These are phyloP conservation scores for Antennarius maculatus DNA, from an alignment of 2,797 vertebrate genomes.

Conservation along the genomic window DNA sequence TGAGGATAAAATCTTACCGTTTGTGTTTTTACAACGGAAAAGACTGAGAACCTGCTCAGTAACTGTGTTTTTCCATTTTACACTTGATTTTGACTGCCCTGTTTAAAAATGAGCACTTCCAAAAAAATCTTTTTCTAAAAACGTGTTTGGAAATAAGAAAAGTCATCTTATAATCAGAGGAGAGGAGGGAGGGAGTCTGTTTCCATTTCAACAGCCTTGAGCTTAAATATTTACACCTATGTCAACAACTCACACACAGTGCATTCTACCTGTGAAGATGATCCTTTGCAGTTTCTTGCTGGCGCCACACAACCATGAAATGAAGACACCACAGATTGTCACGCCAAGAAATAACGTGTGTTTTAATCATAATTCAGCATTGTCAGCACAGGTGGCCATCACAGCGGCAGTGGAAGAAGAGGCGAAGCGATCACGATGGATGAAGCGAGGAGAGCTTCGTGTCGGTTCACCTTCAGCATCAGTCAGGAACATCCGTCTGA, in stretches of 20 bases:
- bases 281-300: constrained; percentile 10
- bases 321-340: constrained; percentile 29
- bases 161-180: too few species aligned
- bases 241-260: not conserved
- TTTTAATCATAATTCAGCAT: constrained; percentile 33
- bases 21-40: too few species aligned
- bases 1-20: too few species aligned
- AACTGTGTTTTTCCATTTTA: too few species aligned
- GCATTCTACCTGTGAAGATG: not conserved
- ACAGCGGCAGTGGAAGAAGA: constrained; percentile 15
- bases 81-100: too few species aligned
- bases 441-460: constrained; percentile 32
- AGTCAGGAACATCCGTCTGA: not conserved
- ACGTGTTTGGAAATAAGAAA: too few species aligned
- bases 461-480: constrained; percentile 1
- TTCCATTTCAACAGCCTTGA: too few species aligned
- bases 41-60: too few species aligned
- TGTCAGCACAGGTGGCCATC: constrained; percentile 45
- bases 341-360: constrained; percentile 11
- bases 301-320: constrained; percentile 26
- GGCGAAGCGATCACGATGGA: constrained; percentile 31
- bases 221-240: not conserved
- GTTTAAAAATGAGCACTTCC: too few species aligned
- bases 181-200: too few species aligned
- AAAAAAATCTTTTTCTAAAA: too few species aligned